Evolutionary conservation across 2,113 vertebrate species (phyloP), one percentile per base, ranked within the genome.

Genomic region (Oxyura jamaicensis): DNA sequence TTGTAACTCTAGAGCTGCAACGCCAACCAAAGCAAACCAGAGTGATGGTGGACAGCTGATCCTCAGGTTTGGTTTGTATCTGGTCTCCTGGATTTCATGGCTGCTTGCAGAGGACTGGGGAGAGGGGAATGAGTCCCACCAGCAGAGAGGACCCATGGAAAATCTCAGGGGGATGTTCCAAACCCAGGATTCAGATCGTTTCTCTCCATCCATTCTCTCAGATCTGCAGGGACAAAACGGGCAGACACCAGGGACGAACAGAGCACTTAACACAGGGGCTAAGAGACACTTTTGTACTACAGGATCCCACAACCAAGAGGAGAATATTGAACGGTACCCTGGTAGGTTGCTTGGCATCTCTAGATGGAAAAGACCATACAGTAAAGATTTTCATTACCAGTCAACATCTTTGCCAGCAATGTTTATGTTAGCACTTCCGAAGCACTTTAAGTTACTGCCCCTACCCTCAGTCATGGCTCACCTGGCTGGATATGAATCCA

Each of bases 141-240:
- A 91, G 65, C 35, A 71, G 28, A 63, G 16, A 6, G 13, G 19
- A 62, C 28, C 5, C 52, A 62, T 31, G 28, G 35, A 83, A 83
- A 76, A 56, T 41, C 72, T 77, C 25, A 82, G 10, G 22, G 29
- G 13, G 5, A 58, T 0, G 2, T 8, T 71, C 31, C 50, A 58
- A 28, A 2, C 6, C 10, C 0, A 0, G 55, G 36, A 59, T 71
- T 58, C 29, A 14, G 59, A 50, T 2, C 25, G 31, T 36, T 63
- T 86, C 60, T 65, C 36, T 46, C 46, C 58, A 44, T 10, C 14
- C 62, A 41, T 65, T 29, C 39, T 65, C 39, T 28, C 42, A 86
- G 48, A 72, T 33, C 35, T 72, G 25, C 11, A 25, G 36, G 20
- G 10, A 36, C 13, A 63, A 56, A 63, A 46, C 0, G 8, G 23